These are phyloP conservation scores for Chondrilla cf. caribensis DNA, from an alignment of 37 sponge, comb jelly and placozoan genomes.

Conservation along the genomic window DNA sequence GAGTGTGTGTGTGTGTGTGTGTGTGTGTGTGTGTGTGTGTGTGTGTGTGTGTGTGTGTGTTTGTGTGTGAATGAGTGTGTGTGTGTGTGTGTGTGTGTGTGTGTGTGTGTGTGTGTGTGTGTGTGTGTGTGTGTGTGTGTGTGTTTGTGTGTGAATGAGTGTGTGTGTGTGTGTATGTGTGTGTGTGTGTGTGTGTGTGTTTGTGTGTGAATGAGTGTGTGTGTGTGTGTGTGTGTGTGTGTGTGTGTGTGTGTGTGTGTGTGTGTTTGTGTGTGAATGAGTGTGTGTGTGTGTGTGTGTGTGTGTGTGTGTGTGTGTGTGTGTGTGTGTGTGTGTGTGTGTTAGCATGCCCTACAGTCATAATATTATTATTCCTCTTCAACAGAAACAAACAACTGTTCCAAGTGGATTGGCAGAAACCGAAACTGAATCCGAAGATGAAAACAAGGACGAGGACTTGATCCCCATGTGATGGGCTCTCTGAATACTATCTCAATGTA, in stretches of 20 bases:
- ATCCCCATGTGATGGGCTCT: conserved; percentile 67
- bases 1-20: not conserved
- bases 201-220: too few relatives aligned
- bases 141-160: too few relatives aligned
- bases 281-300: conserved; percentile 2
- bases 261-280: too few relatives aligned
- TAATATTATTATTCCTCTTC: not conserved
- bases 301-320: not conserved
- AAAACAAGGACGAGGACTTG: conserved; percentile 72
- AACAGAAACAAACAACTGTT: not conserved
- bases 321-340: conserved; percentile 10
- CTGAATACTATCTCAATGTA: not conserved
- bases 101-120: too few relatives aligned
- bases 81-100: too few relatives aligned
- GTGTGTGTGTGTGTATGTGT: too few relatives aligned
- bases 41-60: conserved; percentile 5
- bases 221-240: too few relatives aligned
- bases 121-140: too few relatives aligned
- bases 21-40: conserved; percentile 11
- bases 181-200: too few relatives aligned
- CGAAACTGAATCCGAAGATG: conserved; percentile 58
- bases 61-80: too few relatives aligned
- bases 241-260: too few relatives aligned
- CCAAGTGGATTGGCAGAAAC: conserved; percentile 38
- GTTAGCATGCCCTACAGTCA: not conserved